Conservation (phyloP, 2,888 invertebrate genomes). For the Pardosa pseudoannulata region DNA sequence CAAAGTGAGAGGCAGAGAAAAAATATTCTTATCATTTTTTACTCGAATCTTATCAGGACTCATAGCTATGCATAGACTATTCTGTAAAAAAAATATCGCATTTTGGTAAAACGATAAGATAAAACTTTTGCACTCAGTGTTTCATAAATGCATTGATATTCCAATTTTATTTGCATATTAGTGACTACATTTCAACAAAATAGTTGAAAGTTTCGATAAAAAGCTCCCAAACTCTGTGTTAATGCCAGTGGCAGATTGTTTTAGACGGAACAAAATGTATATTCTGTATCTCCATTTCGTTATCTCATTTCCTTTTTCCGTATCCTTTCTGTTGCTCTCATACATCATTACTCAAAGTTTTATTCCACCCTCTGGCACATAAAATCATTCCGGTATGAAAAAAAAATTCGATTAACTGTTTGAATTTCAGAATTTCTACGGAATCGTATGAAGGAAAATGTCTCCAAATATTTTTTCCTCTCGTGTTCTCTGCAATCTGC, state of each 20-base stretch:
- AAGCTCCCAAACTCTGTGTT: background rate
- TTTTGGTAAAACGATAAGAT: slow-evolving; percentile 4
- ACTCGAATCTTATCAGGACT: background rate
- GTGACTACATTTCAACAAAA: slow-evolving; percentile 3
- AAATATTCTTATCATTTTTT: background rate
- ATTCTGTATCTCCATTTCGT: background rate
- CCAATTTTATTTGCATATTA: background rate
- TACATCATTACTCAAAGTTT: background rate
- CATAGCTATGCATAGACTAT: background rate
- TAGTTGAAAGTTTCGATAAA: background rate
- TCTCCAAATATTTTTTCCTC: too few relatives aligned
- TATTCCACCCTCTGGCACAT: background rate
- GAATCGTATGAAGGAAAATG: too few relatives aligned
- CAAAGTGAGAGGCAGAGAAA: background rate
- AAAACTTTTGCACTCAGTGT: slow-evolving; percentile 11
- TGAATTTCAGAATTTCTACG: too few relatives aligned
- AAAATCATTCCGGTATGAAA: background rate
- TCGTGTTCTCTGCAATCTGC: too few relatives aligned
- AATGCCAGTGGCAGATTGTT: slow-evolving; percentile 10
- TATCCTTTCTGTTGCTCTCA: background rate
- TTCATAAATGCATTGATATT: slow-evolving; percentile 7
- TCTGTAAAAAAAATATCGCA: background rate
- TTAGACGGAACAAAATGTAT: background rate
- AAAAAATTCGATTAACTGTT: background rate
- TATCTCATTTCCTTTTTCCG: background rate